Base-by-base conservation (phyloP, 2,113 vertebrate species). In the Atractosteus spatula region DNA sequence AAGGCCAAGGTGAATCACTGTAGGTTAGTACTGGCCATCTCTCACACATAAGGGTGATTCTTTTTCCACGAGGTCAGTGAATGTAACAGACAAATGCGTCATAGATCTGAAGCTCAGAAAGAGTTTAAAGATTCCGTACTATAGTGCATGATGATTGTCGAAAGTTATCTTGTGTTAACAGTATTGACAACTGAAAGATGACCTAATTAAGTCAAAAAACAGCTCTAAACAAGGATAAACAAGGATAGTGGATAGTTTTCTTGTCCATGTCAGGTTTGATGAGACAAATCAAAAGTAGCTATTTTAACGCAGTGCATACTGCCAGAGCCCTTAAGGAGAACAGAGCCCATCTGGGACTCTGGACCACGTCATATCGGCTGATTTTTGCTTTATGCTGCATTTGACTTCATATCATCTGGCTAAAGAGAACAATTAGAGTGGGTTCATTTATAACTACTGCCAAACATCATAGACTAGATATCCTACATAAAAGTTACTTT, bases 391-490 rank as follows among this genome's bases (percentile, higher is more conserved):
- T 70, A 77, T 62, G 64, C 71, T 70, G 76, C 43, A 71, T 29
- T 83, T 84, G 81, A 89, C 81, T 89, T 86, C 85, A 87, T 88
- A 83, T 89, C 88, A 89, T 90, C 87, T 88, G 88, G 87, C 83
- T 83, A 86, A 86, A 73, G 81, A 86, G 88, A 87, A 88, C 88
- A 90, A 88, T 90, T 90, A 88, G 81, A 85, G 83, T 81, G 83
- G 79, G 42, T 64, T 87, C 74, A 84, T 86, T 87, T 88, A 86
- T 81, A 88, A 79, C 80, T 80, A 71, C 76, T 85, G 86, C 85
- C 85, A 88, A 69, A 41, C 77, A 85, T 57, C 68, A 77, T 85
- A 78, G 77, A 82, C 83, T 87, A 78, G 80, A 85, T 76, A 81
- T 84, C 74, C 83, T 44, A 63, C 68, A 66, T 76, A 75, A 42